phyloP scores from a whole-genome alignment of 2,113 vertebrate species.

The Mobula hypostoma region DNA sequence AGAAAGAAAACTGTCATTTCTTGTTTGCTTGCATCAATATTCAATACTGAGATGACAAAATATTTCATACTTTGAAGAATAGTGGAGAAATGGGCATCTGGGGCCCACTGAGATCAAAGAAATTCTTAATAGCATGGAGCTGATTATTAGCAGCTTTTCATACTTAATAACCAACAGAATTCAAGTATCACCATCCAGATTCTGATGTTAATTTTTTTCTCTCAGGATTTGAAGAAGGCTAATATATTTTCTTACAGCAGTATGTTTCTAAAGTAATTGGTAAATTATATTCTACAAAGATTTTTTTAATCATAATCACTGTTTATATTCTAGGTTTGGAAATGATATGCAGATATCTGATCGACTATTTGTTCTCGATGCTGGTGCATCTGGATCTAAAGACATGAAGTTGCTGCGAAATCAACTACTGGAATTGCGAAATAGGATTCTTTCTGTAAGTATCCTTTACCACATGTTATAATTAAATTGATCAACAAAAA shows the following conservation, averaged over 20 bases:
- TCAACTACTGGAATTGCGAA: conserved; percentile 84
- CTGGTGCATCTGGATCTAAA: conserved; percentile 86
- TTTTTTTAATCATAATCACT: background rate
- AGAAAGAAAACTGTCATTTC: background rate
- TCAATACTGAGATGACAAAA: background rate
- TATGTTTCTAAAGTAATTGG: background rate
- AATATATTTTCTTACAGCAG: background rate
- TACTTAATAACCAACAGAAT: background rate
- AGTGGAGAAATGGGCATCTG: background rate
- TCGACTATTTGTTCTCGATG: conserved; percentile 84
- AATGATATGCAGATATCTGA: conserved; percentile 85
- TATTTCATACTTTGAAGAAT: background rate
- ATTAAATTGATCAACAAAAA: background rate
- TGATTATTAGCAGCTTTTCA: background rate
- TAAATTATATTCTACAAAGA: background rate
- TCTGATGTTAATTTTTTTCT: background rate
- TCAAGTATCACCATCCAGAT: background rate
- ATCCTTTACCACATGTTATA: background rate
- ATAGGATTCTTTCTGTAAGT: conserved; percentile 76
- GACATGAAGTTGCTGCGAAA: conserved; percentile 87
- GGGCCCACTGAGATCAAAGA: background rate
- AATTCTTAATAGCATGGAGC: background rate
- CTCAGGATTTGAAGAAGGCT: too few relatives aligned
- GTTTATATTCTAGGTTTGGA: conserved; percentile 68
- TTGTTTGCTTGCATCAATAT: background rate